These are phyloP conservation scores for Aphaenogaster floridana DNA, from an alignment of 1,140 invertebrate genomes.

Conservation along the genomic window DNA sequence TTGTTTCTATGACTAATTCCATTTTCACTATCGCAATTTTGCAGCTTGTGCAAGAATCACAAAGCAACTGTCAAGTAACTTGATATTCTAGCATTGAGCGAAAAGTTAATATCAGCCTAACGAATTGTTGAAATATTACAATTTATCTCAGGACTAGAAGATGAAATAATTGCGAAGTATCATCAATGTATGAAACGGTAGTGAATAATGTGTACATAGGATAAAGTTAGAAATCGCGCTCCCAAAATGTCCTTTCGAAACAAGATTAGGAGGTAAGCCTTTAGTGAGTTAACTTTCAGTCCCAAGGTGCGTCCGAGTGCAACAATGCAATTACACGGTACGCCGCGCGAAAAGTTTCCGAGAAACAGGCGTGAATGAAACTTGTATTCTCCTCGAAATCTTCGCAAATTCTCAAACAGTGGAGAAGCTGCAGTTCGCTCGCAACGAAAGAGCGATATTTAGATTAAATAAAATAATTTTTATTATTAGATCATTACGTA, in stretches of 20 bases:
- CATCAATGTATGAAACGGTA: background rate
- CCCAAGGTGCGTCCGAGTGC: conserved; percentile 26
- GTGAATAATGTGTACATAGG: background rate
- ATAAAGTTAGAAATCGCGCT: conserved; percentile 23
- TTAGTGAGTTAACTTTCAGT: conserved; percentile 16
- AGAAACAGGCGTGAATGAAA: background rate
- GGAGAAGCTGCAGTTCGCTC: background rate
- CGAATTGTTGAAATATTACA: background rate
- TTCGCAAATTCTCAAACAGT: conserved; percentile 11
- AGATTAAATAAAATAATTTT: background rate
- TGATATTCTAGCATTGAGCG: background rate
- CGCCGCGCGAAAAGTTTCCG: conserved; percentile 1
- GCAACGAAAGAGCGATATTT: background rate
- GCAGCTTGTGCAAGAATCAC: background rate
- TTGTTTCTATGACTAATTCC: no score
- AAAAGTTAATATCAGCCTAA: background rate
- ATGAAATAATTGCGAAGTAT: background rate
- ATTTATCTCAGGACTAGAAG: background rate
- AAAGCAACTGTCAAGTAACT: background rate
- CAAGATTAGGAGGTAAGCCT: background rate
- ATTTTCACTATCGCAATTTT: background rate
- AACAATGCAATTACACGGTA: conserved; percentile 53
- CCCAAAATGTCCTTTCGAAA: conserved; percentile 13
- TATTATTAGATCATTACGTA: background rate
- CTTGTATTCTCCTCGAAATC: background rate